Evolutionary conservation across 2,888 invertebrate species (phyloP).

Genomic region (Meghimatium bilineatum): DNA sequence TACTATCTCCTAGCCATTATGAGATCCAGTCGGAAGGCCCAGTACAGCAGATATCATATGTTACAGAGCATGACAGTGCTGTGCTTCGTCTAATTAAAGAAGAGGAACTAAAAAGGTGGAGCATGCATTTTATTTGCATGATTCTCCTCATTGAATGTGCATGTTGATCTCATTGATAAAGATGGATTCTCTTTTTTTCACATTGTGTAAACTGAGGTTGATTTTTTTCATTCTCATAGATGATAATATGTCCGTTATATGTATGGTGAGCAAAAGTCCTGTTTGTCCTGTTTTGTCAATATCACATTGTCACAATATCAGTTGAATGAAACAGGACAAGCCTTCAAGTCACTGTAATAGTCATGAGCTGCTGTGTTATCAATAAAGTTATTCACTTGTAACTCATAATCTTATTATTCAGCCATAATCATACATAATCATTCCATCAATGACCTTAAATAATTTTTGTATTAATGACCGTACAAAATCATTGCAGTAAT

Average conservation of each 20-base stretch:
- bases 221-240: not conserved
- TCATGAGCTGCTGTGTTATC: no score
- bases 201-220: not conserved
- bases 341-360: no score
- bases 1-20: constrained; percentile 56
- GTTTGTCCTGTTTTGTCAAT: no score
- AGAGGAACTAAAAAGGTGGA: constrained; percentile 58
- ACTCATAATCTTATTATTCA: no score
- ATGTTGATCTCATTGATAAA: not conserved
- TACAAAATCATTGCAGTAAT: no score
- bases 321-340: no score
- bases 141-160: not conserved
- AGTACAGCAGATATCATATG: constrained; percentile 72
- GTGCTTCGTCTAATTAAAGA: constrained; percentile 64
- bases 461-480: no score
- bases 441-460: no score
- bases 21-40: constrained; percentile 70
- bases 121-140: constrained; percentile 41
- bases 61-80: constrained; percentile 68
- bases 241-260: not conserved
- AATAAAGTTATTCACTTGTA: no score
- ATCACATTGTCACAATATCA: no score
- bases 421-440: no score
- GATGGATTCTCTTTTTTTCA: not conserved
- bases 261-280: no score